Evolutionary conservation across 2,888 invertebrate species (phyloP).

Genomic region (Volucella zonaria): DNA sequence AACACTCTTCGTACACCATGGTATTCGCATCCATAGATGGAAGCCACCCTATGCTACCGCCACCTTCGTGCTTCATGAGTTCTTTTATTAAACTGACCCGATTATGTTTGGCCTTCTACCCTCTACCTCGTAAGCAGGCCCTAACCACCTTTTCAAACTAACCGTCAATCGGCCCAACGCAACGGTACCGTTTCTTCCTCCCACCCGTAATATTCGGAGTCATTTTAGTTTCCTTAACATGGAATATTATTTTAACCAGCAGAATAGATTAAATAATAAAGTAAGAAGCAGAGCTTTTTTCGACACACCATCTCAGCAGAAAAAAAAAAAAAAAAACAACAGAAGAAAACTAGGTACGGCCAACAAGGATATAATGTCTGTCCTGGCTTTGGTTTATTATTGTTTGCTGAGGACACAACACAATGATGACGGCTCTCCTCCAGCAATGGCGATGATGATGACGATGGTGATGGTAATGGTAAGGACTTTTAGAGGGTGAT

Average conservation of each 20-base stretch:
- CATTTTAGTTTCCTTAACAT: slow-evolving; percentile 44
- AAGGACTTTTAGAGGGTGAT: neutral
- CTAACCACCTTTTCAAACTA: neutral
- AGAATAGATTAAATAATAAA: slow-evolving; percentile 70
- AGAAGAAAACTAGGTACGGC: slow-evolving; percentile 23
- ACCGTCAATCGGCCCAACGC: neutral
- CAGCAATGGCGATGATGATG: neutral
- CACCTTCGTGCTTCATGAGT: slow-evolving; percentile 36
- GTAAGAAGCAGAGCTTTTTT: slow-evolving; percentile 45
- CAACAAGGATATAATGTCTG: slow-evolving; percentile 62
- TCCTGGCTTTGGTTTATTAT: slow-evolving; percentile 54
- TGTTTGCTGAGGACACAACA: slow-evolving; percentile 42
- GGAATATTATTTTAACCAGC: slow-evolving; percentile 64
- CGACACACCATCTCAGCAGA: slow-evolving; percentile 3
- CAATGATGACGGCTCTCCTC: too few relatives aligned
- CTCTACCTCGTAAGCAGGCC: neutral
- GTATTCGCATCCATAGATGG: too few relatives aligned
- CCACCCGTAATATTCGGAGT: slow-evolving; percentile 5
- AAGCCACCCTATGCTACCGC: slow-evolving; percentile 19
- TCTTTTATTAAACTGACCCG: slow-evolving; percentile 73
- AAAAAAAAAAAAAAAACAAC: neutral
- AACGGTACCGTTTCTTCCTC: slow-evolving; percentile 18
- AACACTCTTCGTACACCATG: slow-evolving; percentile 24
- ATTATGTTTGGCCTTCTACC: slow-evolving; percentile 53
- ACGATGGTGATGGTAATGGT: slow-evolving; percentile 1